A percentile compares a stretch with the other conserved stretches of the same genome.
These are phyloP conservation scores for Eustalomyia histrio DNA, from an alignment of 2,888 invertebrate species.

Conservation along the genomic window DNA sequence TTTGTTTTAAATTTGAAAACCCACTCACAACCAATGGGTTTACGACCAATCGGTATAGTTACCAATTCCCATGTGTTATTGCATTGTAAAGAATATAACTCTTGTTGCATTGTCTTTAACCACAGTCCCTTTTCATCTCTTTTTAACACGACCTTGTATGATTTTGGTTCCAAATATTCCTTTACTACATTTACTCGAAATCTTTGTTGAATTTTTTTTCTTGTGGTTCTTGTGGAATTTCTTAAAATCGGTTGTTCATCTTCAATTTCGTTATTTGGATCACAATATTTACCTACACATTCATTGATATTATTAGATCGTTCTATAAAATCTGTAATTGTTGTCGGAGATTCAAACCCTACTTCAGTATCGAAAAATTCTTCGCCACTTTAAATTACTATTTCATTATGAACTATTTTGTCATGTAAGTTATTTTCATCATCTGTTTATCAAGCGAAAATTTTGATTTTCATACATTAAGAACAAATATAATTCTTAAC, in stretches of 20 bases:
- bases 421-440: too few relatives aligned
- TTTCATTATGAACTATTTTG: too few relatives aligned
- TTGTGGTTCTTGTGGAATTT: neutral
- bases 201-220: conserved; percentile 1
- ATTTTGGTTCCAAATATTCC: neutral
- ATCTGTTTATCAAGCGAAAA: too few relatives aligned
- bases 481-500: too few relatives aligned
- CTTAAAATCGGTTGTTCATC: neutral
- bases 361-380: conserved; percentile 6
- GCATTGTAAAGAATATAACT: conserved; percentile 1
- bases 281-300: too few relatives aligned
- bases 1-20: conserved; percentile 1
- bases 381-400: neutral
- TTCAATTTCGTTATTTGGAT: too few relatives aligned
- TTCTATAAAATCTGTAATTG: neutral
- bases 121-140: neutral
- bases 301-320: neutral
- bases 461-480: too few relatives aligned
- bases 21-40: conserved; percentile 23
- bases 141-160: neutral
- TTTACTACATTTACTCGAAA: neutral
- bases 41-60: neutral
- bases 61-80: conserved; percentile 4
- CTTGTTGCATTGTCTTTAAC: conserved; percentile 2
- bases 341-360: neutral